Conservation (phyloP, 2,797 vertebrate genomes). For the Alectoris magna region DNA sequence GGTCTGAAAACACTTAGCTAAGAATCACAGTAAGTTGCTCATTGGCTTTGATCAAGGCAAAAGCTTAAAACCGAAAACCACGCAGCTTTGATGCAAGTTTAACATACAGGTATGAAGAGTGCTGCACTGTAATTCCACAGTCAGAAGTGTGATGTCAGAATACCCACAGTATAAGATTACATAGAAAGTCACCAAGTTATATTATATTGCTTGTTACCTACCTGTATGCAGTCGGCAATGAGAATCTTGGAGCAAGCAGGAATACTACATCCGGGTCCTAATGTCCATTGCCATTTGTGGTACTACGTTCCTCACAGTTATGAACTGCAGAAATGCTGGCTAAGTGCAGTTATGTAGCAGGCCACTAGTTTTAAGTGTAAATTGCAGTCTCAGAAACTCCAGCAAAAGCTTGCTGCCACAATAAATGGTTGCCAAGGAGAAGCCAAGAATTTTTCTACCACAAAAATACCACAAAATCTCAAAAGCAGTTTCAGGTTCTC, state of each 20-base stretch:
- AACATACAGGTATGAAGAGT: constrained; percentile 78
- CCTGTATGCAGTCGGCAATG: constrained; percentile 96
- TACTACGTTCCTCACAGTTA: constrained; percentile 99
- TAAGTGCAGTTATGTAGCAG: constrained; percentile 90
- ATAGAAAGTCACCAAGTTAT: constrained; percentile 88
- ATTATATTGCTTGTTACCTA: constrained; percentile 93
- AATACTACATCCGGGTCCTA: constrained; percentile 99
- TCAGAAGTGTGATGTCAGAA: constrained; percentile 98
- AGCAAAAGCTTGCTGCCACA: constrained; percentile 82
- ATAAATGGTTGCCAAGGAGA: constrained; percentile 81
- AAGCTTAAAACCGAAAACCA: constrained; percentile 76
- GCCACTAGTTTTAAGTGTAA: constrained; percentile 85
- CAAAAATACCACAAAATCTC: constrained; percentile 84
- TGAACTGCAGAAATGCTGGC: constrained; percentile 97
- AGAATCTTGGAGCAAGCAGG: constrained; percentile 96
- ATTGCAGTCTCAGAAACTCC: constrained; percentile 83
- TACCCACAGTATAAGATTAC: constrained; percentile 85
- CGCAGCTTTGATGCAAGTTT: constrained; percentile 75
- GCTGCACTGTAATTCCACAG: constrained; percentile 98
- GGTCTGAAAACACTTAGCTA: constrained; percentile 78
- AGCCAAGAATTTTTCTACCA: constrained; percentile 82
- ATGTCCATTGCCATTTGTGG: constrained; percentile 99
- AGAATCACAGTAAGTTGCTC: constrained; percentile 74
- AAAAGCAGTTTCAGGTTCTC: constrained; percentile 80
- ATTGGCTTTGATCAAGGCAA: constrained; percentile 75